Evolutionary conservation across 2,113 vertebrate genomes (phyloP).

Genomic region (Falco punctatus): DNA sequence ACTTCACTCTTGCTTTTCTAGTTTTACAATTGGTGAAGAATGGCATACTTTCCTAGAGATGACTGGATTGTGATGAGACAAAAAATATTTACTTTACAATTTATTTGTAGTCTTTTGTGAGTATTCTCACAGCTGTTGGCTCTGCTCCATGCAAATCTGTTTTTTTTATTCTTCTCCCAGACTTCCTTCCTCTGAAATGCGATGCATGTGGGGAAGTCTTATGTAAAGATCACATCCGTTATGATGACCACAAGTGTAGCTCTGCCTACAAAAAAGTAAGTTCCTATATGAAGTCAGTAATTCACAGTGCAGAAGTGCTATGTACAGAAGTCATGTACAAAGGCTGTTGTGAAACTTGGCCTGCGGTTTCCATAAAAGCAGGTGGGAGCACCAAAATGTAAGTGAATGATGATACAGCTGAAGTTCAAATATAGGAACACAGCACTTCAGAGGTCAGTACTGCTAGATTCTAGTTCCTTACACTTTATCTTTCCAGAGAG

Average conservation of each 20-base stretch:
- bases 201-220: slow-evolving; percentile 88
- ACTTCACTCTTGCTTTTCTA: fast-evolving
- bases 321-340: not conserved
- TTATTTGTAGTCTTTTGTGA: not conserved
- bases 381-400: not conserved
- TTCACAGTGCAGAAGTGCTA: not conserved
- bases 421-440: not conserved
- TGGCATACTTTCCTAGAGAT: fast-evolving
- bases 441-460: not conserved
- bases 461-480: not conserved
- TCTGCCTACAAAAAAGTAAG: slow-evolving; percentile 91
- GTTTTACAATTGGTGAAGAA: not conserved
- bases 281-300: fast-evolving
- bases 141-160: not conserved
- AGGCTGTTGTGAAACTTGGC: not conserved
- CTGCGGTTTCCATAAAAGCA: not conserved
- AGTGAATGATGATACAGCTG: not conserved
- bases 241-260: slow-evolving; percentile 85
- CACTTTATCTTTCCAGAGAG: not conserved
- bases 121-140: not conserved
- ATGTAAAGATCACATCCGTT: slow-evolving; percentile 92
- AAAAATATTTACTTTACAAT: not conserved
- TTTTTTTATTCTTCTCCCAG: slow-evolving; percentile 57
- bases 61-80: not conserved
- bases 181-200: slow-evolving; percentile 94